Evolutionary conservation across 2,113 vertebrate genomes (phyloP).

Genomic region (Crotophaga sulcirostris): DNA sequence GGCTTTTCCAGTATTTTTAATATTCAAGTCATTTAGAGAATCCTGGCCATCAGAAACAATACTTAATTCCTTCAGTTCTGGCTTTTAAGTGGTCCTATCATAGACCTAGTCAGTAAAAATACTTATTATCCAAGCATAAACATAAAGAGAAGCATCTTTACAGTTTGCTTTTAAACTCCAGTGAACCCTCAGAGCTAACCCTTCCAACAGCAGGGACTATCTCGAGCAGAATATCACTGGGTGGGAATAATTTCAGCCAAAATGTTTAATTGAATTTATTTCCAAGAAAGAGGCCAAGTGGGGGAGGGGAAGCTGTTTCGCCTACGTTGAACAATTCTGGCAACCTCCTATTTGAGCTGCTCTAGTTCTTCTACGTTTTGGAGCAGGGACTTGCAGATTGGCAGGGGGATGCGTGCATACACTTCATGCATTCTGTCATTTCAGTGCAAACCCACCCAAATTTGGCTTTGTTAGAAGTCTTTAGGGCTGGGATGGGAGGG

Average conservation of each 20-base stretch:
- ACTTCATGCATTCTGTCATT: not conserved
- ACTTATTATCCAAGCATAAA: not conserved
- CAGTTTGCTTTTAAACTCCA: constrained; percentile 8
- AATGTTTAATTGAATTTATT: constrained; percentile 51
- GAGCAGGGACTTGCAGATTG: not conserved
- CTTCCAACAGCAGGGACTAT: constrained; percentile 12
- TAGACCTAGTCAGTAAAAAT: not conserved
- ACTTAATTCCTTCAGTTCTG: not conserved
- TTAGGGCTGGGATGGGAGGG: not conserved
- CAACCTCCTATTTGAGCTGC: not conserved
- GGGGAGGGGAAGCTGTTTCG: constrained; percentile 29
- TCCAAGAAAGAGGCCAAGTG: constrained; percentile 42
- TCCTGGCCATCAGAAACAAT: not conserved
- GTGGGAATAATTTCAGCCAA: constrained; percentile 44
- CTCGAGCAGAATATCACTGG: constrained; percentile 17
- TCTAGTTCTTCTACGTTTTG: not conserved
- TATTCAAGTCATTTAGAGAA: not conserved
- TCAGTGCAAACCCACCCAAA: constrained; percentile 46
- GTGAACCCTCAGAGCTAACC: not conserved
- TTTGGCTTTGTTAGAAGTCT: constrained; percentile 32
- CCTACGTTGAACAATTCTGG: not conserved
- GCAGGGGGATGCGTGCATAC: not conserved
- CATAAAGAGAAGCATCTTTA: not conserved
- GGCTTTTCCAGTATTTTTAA: not conserved
- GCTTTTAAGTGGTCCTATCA: not conserved